These are phyloP conservation scores for Eristalis tenax DNA, from an alignment of 2,888 invertebrate species.

Conservation along the genomic window DNA sequence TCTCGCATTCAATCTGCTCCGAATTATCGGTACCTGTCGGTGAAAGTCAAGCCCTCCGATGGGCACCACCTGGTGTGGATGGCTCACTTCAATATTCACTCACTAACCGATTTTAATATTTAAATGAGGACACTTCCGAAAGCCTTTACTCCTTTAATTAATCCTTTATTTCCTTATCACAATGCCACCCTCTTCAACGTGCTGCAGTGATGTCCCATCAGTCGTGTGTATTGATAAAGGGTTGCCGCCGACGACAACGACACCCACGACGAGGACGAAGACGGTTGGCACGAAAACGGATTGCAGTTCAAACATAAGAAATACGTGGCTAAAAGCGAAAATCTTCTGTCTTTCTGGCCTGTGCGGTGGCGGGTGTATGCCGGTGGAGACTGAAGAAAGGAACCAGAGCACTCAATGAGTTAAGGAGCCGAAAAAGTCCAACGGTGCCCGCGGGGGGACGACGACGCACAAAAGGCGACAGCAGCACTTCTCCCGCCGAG, in stretches of 20 bases:
- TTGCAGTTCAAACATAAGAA: conserved; percentile 25
- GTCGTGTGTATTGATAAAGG: conserved; percentile 32
- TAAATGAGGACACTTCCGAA: conserved; percentile 60
- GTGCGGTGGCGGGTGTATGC: conserved; percentile 2
- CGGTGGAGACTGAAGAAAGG: conserved; percentile 5
- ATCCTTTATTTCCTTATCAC: conserved; percentile 59
- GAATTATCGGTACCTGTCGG: not conserved
- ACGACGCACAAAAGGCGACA: not conserved
- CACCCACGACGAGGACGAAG: not conserved
- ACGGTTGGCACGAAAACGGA: not conserved
- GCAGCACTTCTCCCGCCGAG: conserved; percentile 13
- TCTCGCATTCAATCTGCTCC: not conserved
- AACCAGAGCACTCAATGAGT: conserved; percentile 19
- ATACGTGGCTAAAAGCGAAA: conserved; percentile 20
- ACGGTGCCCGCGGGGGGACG: not conserved
- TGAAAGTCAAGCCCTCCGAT: not conserved
- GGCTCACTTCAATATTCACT: conserved; percentile 57
- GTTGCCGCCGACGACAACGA: not conserved
- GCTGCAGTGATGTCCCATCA: conserved; percentile 1
- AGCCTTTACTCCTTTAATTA: conserved; percentile 56
- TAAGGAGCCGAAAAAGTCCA: conserved; percentile 31
- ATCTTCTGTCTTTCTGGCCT: conserved; percentile 11
- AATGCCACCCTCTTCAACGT: conserved; percentile 10
- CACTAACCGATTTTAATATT: conserved; percentile 60
- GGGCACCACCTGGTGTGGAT: not conserved